Evolutionary conservation across 2,888 invertebrate genomes (phyloP).

Genomic region (Reticulitermes lucifugus): DNA sequence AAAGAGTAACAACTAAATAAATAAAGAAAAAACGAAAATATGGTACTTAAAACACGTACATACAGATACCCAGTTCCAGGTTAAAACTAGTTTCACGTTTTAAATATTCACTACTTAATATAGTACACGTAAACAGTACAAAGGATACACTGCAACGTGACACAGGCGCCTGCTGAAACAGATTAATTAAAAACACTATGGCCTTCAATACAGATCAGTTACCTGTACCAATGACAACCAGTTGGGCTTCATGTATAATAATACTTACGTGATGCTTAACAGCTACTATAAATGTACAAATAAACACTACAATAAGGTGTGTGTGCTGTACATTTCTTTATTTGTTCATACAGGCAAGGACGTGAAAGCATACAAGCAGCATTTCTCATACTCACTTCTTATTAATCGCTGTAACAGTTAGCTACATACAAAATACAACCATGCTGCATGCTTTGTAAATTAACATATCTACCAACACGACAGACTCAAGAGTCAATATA

Average conservation of each 20-base stretch:
- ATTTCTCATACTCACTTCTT: background rate
- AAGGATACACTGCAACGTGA: no score
- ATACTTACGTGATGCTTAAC: background rate
- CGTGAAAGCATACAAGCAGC: background rate
- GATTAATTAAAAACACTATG: no score
- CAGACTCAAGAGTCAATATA: no score
- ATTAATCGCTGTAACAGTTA: background rate
- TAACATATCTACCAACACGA: background rate
- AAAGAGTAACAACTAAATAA: no score
- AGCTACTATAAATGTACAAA: background rate
- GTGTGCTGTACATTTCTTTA: conserved; percentile 18
- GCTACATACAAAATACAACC: background rate
- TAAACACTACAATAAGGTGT: background rate
- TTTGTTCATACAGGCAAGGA: background rate
- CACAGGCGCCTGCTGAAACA: no score
- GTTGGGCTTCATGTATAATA: background rate
- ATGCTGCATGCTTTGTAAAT: conserved; percentile 4
- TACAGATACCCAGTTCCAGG: no score
- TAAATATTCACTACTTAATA: no score
- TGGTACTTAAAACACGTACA: no score
- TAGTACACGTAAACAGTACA: no score
- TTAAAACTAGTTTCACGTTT: no score
- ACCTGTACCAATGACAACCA: background rate
- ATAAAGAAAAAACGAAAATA: no score
- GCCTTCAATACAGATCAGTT: background rate